These are phyloP conservation scores for Crenuchus spilurus DNA, from an alignment of 2,797 vertebrate genomes.

Conservation along the genomic window DNA sequence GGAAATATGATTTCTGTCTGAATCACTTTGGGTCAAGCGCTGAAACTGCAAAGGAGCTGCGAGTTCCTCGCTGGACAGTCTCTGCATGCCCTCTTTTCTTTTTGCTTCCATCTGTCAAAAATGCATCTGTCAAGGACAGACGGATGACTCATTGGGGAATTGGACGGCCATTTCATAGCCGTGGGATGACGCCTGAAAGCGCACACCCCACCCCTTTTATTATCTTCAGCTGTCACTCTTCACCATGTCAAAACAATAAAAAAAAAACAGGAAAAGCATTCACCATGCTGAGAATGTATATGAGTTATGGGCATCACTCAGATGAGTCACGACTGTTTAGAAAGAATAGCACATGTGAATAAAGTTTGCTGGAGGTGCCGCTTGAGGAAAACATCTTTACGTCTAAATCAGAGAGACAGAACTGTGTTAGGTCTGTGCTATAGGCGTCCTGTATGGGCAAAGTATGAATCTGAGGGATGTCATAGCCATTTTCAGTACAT, in stretches of 20 bases:
- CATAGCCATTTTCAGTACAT: neutral
- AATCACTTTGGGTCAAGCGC: no score
- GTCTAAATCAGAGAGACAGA: neutral
- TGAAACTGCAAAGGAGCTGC: neutral
- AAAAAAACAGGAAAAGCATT: no score
- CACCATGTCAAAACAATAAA: neutral
- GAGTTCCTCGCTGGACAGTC: neutral
- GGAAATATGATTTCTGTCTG: no score
- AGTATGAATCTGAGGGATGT: neutral
- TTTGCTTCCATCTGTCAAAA: neutral
- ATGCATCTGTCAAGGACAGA: neutral
- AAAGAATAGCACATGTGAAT: neutral
- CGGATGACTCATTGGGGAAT: neutral
- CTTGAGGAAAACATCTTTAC: neutral
- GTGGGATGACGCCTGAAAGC: neutral
- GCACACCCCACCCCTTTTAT: neutral
- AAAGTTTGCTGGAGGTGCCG: neutral
- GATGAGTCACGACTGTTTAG: conserved; percentile 7
- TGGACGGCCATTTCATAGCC: neutral
- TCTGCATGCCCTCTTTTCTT: neutral
- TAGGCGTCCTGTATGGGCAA: neutral
- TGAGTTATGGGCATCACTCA: conserved; percentile 7
- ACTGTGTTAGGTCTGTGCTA: neutral
- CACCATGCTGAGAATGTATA: neutral
- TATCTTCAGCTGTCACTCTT: neutral